Evolutionary conservation across 2,113 vertebrate genomes (phyloP).

Genomic region (Ursus arctos): DNA sequence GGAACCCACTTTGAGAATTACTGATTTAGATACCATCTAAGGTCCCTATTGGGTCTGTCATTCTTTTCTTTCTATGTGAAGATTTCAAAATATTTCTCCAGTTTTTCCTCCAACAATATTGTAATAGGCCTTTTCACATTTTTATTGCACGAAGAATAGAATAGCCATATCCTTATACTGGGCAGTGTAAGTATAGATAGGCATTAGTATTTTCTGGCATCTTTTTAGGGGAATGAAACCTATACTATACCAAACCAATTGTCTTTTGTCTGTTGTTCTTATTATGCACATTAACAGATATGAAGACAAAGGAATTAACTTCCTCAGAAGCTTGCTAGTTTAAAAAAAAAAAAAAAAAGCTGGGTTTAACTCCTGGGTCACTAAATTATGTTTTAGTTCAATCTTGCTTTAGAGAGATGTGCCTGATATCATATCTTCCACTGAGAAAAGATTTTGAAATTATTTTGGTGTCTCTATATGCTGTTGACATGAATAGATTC

Average conservation of each 20-base stretch:
- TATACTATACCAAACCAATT: neutral
- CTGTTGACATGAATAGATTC: constrained; percentile 80
- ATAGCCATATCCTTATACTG: neutral
- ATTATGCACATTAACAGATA: neutral
- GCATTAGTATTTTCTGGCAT: neutral
- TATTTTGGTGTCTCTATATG: constrained; percentile 65
- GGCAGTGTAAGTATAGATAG: neutral
- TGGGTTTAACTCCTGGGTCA: constrained; percentile 6
- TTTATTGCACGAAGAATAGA: neutral
- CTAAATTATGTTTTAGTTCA: constrained; percentile 51
- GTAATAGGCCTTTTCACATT: neutral
- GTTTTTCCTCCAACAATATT: neutral
- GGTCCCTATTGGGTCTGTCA: neutral
- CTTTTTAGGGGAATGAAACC: neutral
- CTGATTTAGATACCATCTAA: neutral
- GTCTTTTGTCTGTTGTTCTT: neutral
- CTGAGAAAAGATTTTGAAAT: constrained; percentile 53
- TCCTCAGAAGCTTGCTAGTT: neutral
- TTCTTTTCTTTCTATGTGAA: neutral
- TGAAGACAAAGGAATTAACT: neutral
- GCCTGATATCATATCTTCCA: constrained; percentile 32
- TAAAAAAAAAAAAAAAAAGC: neutral
- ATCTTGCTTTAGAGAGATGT: constrained; percentile 46
- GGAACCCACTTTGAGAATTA: neutral
- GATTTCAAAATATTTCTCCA: neutral